Evolutionary conservation across 2,113 vertebrate genomes (phyloP), one percentile per base, ranked within the genome.

Genomic region (Aythya baeri): DNA sequence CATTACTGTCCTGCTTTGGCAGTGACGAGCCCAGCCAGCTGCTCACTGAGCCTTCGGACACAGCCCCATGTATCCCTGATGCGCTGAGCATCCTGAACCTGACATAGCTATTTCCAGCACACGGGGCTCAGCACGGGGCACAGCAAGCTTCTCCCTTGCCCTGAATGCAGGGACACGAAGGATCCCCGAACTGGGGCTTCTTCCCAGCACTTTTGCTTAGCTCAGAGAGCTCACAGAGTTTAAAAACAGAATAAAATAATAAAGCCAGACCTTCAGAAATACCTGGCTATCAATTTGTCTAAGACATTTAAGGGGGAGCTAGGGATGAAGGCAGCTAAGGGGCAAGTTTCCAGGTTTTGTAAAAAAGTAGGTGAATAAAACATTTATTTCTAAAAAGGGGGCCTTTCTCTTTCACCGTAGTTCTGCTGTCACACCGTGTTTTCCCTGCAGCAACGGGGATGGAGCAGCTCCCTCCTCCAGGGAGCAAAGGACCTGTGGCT

Each of bases 51-150:
- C 31, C 57, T 17, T 15, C 9, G 8, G 75, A 41, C 2, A 1
- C 3, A 31, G 63, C 70, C 58, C 29, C 63, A 18, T 4, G 36
- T 4, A 23, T 46, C 61, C 50, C 70, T 13, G 43, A 10, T 15
- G n/a, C n/a, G 2, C 70, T 23, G 3, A 7, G 41, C 17, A 2
- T 17, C 23, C 18, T 18, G 34, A 75, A 46, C 6, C 17, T 5
- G 29, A 5, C 70, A 4, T 0, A 27, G 17, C 27, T 25, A 7
- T 16, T 11, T 18, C 34, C 75, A 61, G 75, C 61, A 7, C 46
- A 14, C 0, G 0, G 0, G 2, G 15, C 17, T 2, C 16, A 20
- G n/a, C 11, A 23, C 0, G 0, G 16, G 44, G 15, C 27, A 13
- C 3, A 20, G 75, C 1, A 15, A 38, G 67, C 20, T 44, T 29